Percentiles rank a stretch among this genome's conserved stretches.
Evolutionary conservation across 2,888 invertebrate genomes (phyloP).

Genomic region (Prostheceraeus crozeri): DNA sequence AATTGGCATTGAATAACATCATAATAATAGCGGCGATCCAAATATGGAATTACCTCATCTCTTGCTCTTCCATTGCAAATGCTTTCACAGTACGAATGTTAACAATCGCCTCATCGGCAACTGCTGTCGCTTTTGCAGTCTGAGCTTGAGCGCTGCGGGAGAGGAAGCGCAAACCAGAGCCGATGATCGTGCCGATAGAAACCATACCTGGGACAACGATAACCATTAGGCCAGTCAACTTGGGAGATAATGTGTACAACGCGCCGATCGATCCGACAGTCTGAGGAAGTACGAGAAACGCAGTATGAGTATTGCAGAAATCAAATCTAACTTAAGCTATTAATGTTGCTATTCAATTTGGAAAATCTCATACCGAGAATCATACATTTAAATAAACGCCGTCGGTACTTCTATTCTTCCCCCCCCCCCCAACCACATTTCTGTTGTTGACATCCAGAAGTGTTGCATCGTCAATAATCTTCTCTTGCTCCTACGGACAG

Average conservation of each 20-base stretch:
- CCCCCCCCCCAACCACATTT: too few species aligned
- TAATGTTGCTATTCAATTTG: too few species aligned
- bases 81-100: constrained; percentile 76
- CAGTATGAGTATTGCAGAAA: constrained; percentile 28
- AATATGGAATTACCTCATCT: constrained; percentile 40
- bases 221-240: constrained; percentile 74
- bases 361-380: too few species aligned
- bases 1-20: not conserved
- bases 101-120: constrained; percentile 83
- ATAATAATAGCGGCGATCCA: not conserved
- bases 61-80: constrained; percentile 43
- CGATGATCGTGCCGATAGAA: constrained; percentile 73
- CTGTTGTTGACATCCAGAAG: too few species aligned
- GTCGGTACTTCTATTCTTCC: too few species aligned
- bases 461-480: too few species aligned
- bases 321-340: constrained; percentile 5
- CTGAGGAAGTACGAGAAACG: constrained; percentile 45
- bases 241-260: constrained; percentile 77
- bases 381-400: too few species aligned
- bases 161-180: constrained; percentile 68
- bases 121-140: constrained; percentile 74
- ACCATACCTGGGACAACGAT: constrained; percentile 78
- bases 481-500: too few species aligned
- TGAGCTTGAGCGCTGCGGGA: constrained; percentile 73
- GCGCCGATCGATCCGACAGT: constrained; percentile 69